Conservation (phyloP, 2,797 vertebrate species). For the Syncerus caffer region DNA sequence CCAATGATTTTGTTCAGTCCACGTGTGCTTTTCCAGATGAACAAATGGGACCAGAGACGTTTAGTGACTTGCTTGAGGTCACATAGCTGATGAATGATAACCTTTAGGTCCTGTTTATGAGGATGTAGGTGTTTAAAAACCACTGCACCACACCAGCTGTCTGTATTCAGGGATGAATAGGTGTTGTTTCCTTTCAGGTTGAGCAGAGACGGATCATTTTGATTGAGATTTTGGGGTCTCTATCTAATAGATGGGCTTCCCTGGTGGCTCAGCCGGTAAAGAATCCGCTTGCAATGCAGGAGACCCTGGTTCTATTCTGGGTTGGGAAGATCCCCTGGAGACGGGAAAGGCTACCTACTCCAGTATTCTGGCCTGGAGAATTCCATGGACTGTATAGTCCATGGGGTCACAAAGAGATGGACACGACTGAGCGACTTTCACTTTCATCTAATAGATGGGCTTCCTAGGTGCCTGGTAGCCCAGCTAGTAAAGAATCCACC, state of each 20-base stretch:
- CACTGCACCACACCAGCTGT: fast-evolving
- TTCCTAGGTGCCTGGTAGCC: not conserved
- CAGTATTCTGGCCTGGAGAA: not conserved
- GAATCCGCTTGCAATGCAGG: not conserved
- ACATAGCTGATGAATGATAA: not conserved
- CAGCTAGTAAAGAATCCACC: not conserved
- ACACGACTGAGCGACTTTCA: not conserved
- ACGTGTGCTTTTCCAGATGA: not conserved
- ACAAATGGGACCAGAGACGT: not conserved
- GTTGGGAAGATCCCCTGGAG: not conserved
- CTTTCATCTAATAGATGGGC: not conserved
- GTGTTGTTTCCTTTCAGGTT: not conserved
- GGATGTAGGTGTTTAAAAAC: not conserved
- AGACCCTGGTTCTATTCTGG: not conserved
- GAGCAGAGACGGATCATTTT: not conserved
- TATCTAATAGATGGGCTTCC: not conserved
- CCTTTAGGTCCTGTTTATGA: not conserved
- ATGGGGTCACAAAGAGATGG: not conserved
- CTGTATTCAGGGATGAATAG: not conserved
- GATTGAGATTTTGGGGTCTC: not conserved
- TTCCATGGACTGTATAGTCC: not conserved
- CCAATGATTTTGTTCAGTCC: not conserved
- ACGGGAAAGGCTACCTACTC: not conserved
- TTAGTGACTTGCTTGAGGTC: not conserved
- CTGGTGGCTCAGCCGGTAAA: not conserved